Conservation (phyloP, 2,888 invertebrate species). For the Unio delphinus region DNA sequence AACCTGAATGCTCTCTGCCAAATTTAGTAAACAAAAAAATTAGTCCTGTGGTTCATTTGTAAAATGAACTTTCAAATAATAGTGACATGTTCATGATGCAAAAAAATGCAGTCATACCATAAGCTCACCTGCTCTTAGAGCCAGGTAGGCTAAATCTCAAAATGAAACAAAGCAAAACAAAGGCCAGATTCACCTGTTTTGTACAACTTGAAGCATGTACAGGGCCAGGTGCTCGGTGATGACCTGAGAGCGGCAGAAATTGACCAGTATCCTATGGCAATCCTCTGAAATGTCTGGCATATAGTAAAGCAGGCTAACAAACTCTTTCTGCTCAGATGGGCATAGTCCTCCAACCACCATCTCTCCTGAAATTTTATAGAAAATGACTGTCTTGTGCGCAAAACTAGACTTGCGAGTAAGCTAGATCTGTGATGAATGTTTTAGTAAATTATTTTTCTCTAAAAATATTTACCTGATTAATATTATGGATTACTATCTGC, state of each 20-base stretch:
- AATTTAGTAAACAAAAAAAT: no score
- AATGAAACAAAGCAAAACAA: no score
- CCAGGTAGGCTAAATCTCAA: no score
- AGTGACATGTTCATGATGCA: no score
- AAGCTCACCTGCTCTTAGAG: no score
- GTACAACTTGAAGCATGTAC: conserved; percentile 36
- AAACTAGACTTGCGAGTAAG: neutral
- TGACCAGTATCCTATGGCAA: conserved; percentile 13
- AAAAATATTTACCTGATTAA: no score
- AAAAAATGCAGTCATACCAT: no score
- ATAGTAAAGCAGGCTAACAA: conserved; percentile 34
- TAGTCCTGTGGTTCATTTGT: no score
- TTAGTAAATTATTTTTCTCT: no score
- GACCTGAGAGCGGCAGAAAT: conserved; percentile 9
- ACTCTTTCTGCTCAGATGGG: conserved; percentile 11
- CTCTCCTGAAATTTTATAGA: neutral
- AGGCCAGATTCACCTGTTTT: conserved; percentile 31
- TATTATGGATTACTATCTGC: no score
- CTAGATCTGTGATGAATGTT: neutral
- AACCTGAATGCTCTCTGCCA: no score
- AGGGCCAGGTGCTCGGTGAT: conserved; percentile 9
- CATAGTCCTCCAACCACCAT: conserved; percentile 6
- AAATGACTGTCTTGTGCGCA: neutral
- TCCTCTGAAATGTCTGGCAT: conserved; percentile 21
- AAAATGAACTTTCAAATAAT: no score